Evolutionary conservation across 2,113 vertebrate species (phyloP).

Genomic region (Sula dactylatra): DNA sequence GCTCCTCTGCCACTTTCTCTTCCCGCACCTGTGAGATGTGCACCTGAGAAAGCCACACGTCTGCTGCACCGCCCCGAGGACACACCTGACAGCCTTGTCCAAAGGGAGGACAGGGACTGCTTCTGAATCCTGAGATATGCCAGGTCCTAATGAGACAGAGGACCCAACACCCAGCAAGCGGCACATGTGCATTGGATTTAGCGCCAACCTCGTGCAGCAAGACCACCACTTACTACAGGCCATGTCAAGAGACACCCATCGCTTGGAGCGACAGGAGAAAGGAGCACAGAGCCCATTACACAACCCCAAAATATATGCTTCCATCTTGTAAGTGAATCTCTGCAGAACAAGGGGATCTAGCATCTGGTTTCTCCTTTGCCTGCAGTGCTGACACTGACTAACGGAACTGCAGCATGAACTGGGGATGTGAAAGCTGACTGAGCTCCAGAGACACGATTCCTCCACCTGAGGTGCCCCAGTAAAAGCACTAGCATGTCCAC

Average conservation of each 20-base stretch:
- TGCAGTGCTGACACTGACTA: not conserved
- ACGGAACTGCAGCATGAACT: rapidly evolving
- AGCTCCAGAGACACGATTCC: not conserved
- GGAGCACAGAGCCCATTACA: not conserved
- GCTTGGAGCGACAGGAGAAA: not conserved
- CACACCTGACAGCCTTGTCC: not conserved
- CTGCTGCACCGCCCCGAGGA: rapidly evolving
- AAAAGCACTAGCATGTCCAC: rapidly evolving
- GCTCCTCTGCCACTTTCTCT: conserved; percentile 84
- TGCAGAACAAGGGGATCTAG: not conserved
- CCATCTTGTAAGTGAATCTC: not conserved
- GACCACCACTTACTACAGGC: not conserved
- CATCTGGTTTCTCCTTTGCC: not conserved
- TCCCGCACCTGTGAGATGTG: conserved; percentile 38
- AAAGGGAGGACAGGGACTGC: rapidly evolving
- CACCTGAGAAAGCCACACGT: not conserved
- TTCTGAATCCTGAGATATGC: not conserved
- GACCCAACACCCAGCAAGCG: not conserved
- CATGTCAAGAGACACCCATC: not conserved
- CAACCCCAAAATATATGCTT: rapidly evolving
- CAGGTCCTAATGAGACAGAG: rapidly evolving
- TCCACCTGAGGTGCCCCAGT: not conserved
- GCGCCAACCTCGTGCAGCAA: not conserved
- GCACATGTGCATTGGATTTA: rapidly evolving
- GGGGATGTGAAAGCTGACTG: not conserved